A percentile compares a stretch with the other conserved stretches of the same genome.
phyloP scores from a whole-genome alignment of 1,140 invertebrate species.

The Phymastichus coffea region DNA sequence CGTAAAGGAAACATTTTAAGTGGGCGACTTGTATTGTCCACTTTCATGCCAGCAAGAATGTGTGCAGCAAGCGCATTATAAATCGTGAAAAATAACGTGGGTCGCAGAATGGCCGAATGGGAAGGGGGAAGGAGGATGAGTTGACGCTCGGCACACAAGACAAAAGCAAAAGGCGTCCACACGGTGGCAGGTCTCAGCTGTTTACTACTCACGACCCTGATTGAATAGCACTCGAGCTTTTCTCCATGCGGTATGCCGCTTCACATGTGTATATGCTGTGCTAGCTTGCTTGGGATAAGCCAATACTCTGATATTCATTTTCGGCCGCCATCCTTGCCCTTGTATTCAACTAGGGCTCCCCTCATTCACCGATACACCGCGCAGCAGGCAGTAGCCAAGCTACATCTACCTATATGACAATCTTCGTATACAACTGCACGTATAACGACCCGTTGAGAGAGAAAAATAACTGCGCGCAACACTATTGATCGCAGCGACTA shows the following conservation, averaged over 20 bases:
- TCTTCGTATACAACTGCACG: too few relatives aligned
- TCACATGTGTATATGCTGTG: too few relatives aligned
- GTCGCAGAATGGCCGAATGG: slow-evolving; percentile 12
- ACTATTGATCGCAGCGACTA: too few relatives aligned
- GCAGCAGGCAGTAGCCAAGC: too few relatives aligned
- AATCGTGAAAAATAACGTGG: slow-evolving; percentile 31
- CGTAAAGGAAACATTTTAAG: slow-evolving; percentile 1
- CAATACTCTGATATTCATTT: slow-evolving; percentile 14
- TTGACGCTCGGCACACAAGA: slow-evolving; percentile 26
- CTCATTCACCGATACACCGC: slow-evolving; percentile 30
- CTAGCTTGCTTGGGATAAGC: not conserved
- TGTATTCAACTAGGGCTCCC: slow-evolving; percentile 11
- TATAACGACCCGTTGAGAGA: too few relatives aligned
- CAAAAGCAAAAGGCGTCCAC: slow-evolving; percentile 34
- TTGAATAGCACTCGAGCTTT: slow-evolving; percentile 50
- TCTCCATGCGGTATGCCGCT: slow-evolving; percentile 37
- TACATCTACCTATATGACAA: too few relatives aligned
- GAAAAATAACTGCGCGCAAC: too few relatives aligned
- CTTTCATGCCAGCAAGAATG: slow-evolving; percentile 21
- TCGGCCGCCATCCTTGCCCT: slow-evolving; percentile 10
- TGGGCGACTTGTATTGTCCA: slow-evolving; percentile 24
- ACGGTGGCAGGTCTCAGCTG: slow-evolving; percentile 51
- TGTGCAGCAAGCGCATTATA: slow-evolving; percentile 22
- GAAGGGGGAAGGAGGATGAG: not conserved
- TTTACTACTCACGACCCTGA: slow-evolving; percentile 43